These are phyloP conservation scores for Agonopterix arenella DNA, from an alignment of 2,888 invertebrate genomes.

Conservation along the genomic window DNA sequence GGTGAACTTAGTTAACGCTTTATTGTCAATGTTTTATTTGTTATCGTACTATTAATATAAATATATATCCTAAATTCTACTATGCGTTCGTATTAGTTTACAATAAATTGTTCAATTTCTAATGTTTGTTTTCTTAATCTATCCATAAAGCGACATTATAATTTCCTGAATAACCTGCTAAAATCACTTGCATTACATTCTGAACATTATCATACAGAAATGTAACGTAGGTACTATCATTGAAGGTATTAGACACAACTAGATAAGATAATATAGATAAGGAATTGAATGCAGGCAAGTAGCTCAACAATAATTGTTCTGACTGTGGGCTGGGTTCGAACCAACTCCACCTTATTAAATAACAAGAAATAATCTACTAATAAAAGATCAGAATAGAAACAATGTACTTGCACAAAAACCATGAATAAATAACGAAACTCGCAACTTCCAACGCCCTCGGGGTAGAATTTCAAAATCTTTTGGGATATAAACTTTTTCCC, in stretches of 20 bases:
- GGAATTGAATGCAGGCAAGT: no score
- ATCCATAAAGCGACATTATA: not conserved
- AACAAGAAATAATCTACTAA: constrained; percentile 7
- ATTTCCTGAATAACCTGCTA: no score
- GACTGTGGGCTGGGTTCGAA: no score
- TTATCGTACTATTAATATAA: constrained; percentile 66
- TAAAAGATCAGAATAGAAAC: constrained; percentile 5
- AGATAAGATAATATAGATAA: no score
- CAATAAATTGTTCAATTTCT: constrained; percentile 72
- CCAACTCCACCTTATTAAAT: not conserved
- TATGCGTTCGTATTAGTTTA: constrained; percentile 74
- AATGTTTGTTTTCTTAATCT: constrained; percentile 18
- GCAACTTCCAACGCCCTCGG: constrained; percentile 39
- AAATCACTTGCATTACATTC: no score
- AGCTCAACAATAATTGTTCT: no score
- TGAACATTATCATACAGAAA: no score
- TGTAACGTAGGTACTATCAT: no score
- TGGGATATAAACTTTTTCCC: constrained; percentile 62
- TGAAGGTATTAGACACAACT: no score
- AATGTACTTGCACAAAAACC: constrained; percentile 30
- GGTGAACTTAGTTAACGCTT: constrained; percentile 68
- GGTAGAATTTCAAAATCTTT: constrained; percentile 63
- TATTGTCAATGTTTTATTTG: constrained; percentile 71
- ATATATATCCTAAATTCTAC: constrained; percentile 75
- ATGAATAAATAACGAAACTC: constrained; percentile 68